Base-by-base conservation (phyloP, 2,888 invertebrate species). In the Fabriciana adippe region DNA sequence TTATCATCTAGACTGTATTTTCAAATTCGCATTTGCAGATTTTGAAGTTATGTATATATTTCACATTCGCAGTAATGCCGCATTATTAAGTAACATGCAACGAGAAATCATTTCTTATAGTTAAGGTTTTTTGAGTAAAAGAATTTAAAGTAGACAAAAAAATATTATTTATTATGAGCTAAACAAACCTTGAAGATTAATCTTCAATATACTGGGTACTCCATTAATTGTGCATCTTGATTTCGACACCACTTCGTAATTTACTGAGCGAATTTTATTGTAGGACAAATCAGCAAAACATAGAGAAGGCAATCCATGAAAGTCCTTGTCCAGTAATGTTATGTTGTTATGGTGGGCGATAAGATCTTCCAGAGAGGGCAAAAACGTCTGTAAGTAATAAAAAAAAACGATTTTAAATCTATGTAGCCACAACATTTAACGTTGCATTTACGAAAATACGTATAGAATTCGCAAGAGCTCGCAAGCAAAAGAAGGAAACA, bases 181-280 rank as follows among this genome's bases (percentile, higher is more conserved):
- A 65, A 69, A 87, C 89, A 85, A 89, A 97, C 97, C 96, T 94
- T 97, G 95, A 75, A 97, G 93, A 85, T 96, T 95, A 80, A 97
- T 95, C 87, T 96, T 96, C 80, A 96, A 86, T 65, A 94, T 94
- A 73, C 95, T 95, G 74, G 95, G 95, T n/a, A 97, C 96, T 66
- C 96, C 96, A 80, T 96, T 96, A 69, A 96, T 95, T 71, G 94
- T 95, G 84, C 97, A 97, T 76, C 95, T 94, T 1, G 97, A 97
- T 82, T 97, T 96, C 31, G 96, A 94, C 1, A 96, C 96, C 57
- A 97, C 90, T 79, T 97, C 96, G 63, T 94, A 93, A 65, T 96
- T 95, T 31, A 97, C 93, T 8, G 94, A 93, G 63, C 94, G 93
- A 72, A 97, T 97, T 79, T 94, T 93, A 84, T 97, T 97, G 79